Conservation (phyloP, 2,113 vertebrate genomes). For the Prolemur simus region DNA sequence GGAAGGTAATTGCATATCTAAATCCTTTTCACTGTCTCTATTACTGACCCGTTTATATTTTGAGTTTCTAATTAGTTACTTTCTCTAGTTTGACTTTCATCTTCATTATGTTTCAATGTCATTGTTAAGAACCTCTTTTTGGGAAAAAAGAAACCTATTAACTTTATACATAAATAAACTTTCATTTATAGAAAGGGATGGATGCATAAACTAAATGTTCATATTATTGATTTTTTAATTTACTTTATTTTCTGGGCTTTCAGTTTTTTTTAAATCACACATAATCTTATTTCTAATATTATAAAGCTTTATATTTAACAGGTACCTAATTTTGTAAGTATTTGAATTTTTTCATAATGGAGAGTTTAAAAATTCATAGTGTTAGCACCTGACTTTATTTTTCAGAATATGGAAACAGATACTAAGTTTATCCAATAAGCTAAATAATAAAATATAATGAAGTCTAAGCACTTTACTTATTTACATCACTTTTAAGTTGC, state of each 20-base stretch:
- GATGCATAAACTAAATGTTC: not conserved
- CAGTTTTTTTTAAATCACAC: not conserved
- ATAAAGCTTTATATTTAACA: not conserved
- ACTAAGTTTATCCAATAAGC: not conserved
- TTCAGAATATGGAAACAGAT: not conserved
- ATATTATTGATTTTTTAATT: not conserved
- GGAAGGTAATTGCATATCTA: conserved; percentile 84
- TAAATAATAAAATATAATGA: not conserved
- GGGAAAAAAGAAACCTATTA: not conserved
- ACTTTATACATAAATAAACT: not conserved
- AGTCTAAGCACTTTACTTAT: not conserved
- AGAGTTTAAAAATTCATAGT: not conserved
- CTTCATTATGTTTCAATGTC: not conserved
- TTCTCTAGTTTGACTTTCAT: not conserved
- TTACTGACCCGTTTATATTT: not conserved
- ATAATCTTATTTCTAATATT: not conserved
- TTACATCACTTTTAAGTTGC: not conserved
- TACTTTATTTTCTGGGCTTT: not conserved
- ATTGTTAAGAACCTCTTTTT: not conserved
- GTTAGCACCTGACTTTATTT: not conserved
- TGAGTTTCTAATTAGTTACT: not conserved
- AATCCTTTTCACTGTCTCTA: not conserved
- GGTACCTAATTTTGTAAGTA: not conserved
- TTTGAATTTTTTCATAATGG: not conserved
- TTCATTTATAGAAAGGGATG: not conserved